Base-by-base conservation (phyloP, 2,113 vertebrate genomes). In the Diphyllodes magnificus region DNA sequence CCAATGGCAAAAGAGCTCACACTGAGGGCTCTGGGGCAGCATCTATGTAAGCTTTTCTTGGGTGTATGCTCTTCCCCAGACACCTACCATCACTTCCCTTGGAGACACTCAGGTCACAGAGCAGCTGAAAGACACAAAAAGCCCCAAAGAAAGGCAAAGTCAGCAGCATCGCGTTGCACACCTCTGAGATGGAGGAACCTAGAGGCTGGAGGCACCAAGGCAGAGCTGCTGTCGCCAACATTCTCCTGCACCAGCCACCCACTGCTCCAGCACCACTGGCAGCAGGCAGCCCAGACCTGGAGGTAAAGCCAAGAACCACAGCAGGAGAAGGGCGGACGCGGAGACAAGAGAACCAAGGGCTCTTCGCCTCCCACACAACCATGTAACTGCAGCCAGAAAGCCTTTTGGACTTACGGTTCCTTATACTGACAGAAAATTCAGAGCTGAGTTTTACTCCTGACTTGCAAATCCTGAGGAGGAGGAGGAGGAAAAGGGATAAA, bases 401-500 rank as follows among this genome's bases (percentile, higher is more conserved):
- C 19, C 83, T 91, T 89, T 83, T 87, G 61, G 88, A 94, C 92
- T 82, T 81, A 51, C 1, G 0, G 71, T 37, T 95, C 84, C 93
- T 92, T 71, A 53, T 18, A 44, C 92, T 76, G 77, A 82, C 6
- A 50, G 63, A 86, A 87, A 92, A 91, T 51, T 83, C 91, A 83
- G 79, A 72, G 65, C 42, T 69, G 75, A 73, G 78, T 96, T 96
- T 94, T 71, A 90, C 73, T 96, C 57, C 82, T 88, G 72, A 92
- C 68, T 90, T 92, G 72, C 86, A 93, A 70, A 96, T 94, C 91
- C 61, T 84, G 82, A 93, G 27, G 77, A 88, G 80, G 90, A 88
- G 80, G 90, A 89, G 85, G 57, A 93, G 37, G 56, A 80, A 63
- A 63, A 80, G 24, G 77, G 68, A 84, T 49, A 53, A 84, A 87